These are phyloP conservation scores for Chouioia cunea DNA, from an alignment of 2,888 invertebrate species.

Conservation along the genomic window DNA sequence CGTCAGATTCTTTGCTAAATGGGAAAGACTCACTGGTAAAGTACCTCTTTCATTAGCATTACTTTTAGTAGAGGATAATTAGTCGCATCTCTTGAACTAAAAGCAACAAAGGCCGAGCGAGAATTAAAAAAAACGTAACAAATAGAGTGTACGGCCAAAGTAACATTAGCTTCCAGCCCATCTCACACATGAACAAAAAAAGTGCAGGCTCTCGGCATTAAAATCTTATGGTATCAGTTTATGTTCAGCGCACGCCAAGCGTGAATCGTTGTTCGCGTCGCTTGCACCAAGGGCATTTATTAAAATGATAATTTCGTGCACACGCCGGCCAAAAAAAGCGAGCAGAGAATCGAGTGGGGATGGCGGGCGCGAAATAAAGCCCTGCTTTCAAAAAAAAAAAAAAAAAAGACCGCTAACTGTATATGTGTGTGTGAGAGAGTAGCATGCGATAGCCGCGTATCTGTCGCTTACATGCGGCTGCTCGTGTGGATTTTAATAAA, in stretches of 20 bases:
- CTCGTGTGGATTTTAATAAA: constrained; percentile 64
- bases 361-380: constrained; percentile 31
- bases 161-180: constrained; percentile 8
- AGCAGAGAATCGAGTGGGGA: constrained; percentile 5
- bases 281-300: constrained; percentile 45
- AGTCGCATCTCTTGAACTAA: too few species aligned
- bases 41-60: constrained; percentile 29
- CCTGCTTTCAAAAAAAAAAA: constrained; percentile 6
- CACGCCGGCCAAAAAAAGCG: constrained; percentile 9
- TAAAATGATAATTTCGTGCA: constrained; percentile 45
- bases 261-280: constrained; percentile 44
- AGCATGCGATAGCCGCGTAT: constrained; percentile 28
- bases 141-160: too few species aligned
- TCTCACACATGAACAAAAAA: neutral
- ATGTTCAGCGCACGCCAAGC: constrained; percentile 37
- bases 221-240: constrained; percentile 48
- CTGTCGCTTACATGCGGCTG: constrained; percentile 49
- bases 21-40: constrained; percentile 48
- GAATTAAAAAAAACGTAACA: too few species aligned
- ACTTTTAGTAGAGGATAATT: neutral
- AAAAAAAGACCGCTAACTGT: constrained; percentile 17
- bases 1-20: constrained; percentile 47
- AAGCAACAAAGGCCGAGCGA: too few species aligned
- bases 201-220: constrained; percentile 31
- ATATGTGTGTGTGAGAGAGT: neutral